Evolutionary conservation across 30 jellyfish, hydroid and myxozoan species (phyloP), one percentile per base, ranked within the genome.

Genomic region (Chrysaora quinquecirrha): DNA sequence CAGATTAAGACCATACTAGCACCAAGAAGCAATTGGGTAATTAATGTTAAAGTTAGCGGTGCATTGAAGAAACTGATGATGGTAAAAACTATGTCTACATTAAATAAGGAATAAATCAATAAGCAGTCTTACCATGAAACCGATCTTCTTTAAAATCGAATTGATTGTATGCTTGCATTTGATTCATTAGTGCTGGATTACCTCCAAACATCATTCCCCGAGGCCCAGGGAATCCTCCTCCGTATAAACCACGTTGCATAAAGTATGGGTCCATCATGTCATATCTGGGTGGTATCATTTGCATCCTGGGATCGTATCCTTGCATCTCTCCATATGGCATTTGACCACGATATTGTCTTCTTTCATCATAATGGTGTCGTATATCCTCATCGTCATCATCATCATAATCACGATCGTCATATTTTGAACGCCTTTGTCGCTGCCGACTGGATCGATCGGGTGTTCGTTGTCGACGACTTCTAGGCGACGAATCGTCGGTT

Each of bases 291-390:
- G 85, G 75, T 84, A 76, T 50, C 85, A 67, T 68, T 47, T 86
- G 85, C 89, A 67, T 75, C 52, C 49, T 64, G 52, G 90, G 90
- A 48, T 66, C 83, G 38, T 80, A 66, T 29, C 72, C 71, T 9
- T 78, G 88, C 88, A 76, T 76, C 16, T 73, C 78, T 60, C 70
- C 16, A 56, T 56, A 32, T 0, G 70, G 78, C 30, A 20, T 20
- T 12, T 62, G 34, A 9, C 78, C 78, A n/a, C 88, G 66, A 43
- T 31, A 22, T 10, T 47, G 78, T 23, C 9, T 75, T 34, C 66
- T 56, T 30, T 31, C 34, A 20, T 27, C 75, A 34, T 28, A 76
- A 24, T 35, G 79, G 0, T 58, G 20, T 18, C 54, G 64, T 10
- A 7, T 27, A 34, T 31, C 19, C 18, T 30, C 63, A 35, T 58